Conservation (phyloP, 2,797 vertebrate genomes). For the Peromyscus attwateri region DNA sequence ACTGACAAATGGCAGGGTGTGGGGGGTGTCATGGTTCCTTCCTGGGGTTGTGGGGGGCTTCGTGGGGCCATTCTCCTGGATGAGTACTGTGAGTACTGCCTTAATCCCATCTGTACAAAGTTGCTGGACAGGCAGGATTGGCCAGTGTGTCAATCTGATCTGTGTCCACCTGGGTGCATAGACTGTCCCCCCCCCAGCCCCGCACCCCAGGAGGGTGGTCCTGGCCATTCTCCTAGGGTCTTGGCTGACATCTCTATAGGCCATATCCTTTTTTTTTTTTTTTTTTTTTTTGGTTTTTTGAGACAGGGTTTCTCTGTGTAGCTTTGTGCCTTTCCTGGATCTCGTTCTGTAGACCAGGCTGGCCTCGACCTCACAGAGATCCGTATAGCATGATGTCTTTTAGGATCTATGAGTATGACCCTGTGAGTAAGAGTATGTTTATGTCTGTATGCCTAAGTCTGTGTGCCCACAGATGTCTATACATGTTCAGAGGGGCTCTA, state of each 20-base stretch:
- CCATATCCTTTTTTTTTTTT: too few species aligned
- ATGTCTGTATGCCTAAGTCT: neutral
- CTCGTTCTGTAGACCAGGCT: too few species aligned
- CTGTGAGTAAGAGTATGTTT: neutral
- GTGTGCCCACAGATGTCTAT: neutral
- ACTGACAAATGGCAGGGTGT: neutral
- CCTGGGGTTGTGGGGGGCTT: neutral
- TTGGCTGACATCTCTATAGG: neutral
- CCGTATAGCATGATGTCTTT: neutral
- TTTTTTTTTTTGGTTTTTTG: too few species aligned
- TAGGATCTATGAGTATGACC: neutral
- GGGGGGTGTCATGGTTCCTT: neutral
- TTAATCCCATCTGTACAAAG: neutral
- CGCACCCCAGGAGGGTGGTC: accelerated
- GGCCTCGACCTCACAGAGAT: too few species aligned
- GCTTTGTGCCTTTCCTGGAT: too few species aligned
- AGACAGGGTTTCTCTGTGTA: too few species aligned
- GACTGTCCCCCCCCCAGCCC: neutral
- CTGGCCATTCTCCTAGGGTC: neutral
- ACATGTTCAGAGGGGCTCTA: neutral
- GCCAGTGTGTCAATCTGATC: too few species aligned
- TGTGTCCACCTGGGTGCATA: neutral
- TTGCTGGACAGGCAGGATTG: neutral
- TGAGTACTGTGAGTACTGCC: neutral
- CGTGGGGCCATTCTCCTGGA: constrained; percentile 2